Conservation (phyloP, 2,113 vertebrate genomes). For the Panthera tigris region DNA sequence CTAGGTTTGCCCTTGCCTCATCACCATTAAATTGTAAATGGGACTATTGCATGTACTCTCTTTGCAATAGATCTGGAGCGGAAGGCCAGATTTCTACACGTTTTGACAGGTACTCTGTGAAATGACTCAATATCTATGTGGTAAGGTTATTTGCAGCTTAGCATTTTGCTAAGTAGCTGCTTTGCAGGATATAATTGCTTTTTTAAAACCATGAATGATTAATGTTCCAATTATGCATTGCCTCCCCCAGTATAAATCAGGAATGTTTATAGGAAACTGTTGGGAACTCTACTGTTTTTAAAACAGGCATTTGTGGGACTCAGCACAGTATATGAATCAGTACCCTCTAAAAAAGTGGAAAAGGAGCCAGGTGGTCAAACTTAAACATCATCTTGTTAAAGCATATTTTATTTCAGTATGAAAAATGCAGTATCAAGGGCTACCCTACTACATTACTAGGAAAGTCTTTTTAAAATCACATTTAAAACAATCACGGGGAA, state of each 20-base stretch:
- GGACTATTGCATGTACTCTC: constrained; percentile 47
- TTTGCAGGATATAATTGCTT: constrained; percentile 57
- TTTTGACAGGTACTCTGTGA: constrained; percentile 48
- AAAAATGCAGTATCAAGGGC: constrained; percentile 47
- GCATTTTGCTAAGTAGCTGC: constrained; percentile 75
- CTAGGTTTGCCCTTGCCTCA: constrained; percentile 62
- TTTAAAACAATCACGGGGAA: constrained; percentile 72
- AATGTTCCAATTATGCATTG: constrained; percentile 64
- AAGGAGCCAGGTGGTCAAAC: constrained; percentile 20
- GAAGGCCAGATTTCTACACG: constrained; percentile 49
- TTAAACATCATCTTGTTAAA: constrained; percentile 66
- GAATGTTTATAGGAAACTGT: constrained; percentile 55
- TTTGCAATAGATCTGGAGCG: constrained; percentile 59
- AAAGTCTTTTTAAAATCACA: constrained; percentile 72
- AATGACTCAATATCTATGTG: constrained; percentile 34
- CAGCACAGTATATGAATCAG: constrained; percentile 55
- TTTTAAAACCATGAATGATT: constrained; percentile 59
- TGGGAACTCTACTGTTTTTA: constrained; percentile 62
- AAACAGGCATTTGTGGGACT: constrained; percentile 64
- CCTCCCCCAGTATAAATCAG: constrained; percentile 73
- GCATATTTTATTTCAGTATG: constrained; percentile 61
- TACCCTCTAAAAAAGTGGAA: constrained; percentile 55
- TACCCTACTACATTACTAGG: constrained; percentile 63
- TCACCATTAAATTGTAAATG: constrained; percentile 40
- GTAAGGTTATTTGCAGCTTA: constrained; percentile 67